Base-by-base conservation (phyloP, 2,113 vertebrate genomes). In the Motacilla tschutschensis region DNA sequence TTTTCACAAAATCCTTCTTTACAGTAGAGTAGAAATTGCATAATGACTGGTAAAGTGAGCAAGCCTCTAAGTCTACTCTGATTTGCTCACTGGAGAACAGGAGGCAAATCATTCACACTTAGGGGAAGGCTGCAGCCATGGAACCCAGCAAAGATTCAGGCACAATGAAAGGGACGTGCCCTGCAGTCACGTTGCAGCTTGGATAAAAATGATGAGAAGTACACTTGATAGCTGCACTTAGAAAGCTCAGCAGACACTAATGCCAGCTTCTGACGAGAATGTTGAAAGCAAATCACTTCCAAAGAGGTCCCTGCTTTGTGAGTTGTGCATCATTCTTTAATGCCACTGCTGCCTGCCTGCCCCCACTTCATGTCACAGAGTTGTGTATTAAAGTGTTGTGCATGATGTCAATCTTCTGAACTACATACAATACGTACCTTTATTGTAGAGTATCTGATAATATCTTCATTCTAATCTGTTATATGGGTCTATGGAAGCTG, bases 381-480 rank as follows among this genome's bases (percentile, higher is more conserved):
- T 4, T 64, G 31, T 41, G 14, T 18, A 20, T 29, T 62, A 22
- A 76, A 86, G 12, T 38, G 12, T 15, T 65, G 40, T 38, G 17
- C 31, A 12, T 51, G 18, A 16, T 67, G 26, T 38, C 43, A 62
- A 6, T 60, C 26, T n/a, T 79, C 53, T 73, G 46, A 82, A 54
- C 20, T 50, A 10, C 22, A 26, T 18, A 47, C 5, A 83, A n/a
- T 1, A 1, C 1, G 0, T 33, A 33, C 14, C 10, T 67, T 84
- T 69, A 24, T 17, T 51, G 43, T 21, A 44, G 33, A 53, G n/a
- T 18, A 26, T 33, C 19, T 81, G 54, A 29, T 22, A 79, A 25
- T 14, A 41, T 67, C 41, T 57, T 46, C 21, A 26, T 75, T 81
- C 33, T 75, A 7, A 67, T 76, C 6, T 63, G 40, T 62, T 14